Conservation (phyloP, 2,888 invertebrate species). For the Agrochola litura region DNA sequence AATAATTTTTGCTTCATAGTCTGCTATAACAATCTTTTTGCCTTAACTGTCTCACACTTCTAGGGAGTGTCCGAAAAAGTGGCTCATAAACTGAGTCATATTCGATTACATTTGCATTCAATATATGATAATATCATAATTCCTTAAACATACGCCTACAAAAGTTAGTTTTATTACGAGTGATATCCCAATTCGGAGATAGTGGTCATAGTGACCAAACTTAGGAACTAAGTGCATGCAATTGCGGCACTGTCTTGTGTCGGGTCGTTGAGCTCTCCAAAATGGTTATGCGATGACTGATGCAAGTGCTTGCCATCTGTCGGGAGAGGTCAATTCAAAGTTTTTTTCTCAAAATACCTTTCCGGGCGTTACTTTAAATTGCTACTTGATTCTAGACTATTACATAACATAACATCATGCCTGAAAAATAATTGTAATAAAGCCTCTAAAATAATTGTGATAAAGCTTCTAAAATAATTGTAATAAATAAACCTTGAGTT, state of each 20-base stretch:
- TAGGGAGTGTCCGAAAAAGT: neutral
- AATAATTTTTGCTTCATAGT: neutral
- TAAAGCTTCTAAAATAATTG: too few species aligned
- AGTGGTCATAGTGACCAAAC: neutral
- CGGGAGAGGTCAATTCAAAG: neutral
- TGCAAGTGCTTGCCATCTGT: constrained; percentile 7
- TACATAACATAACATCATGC: too few species aligned
- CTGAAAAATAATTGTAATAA: too few species aligned
- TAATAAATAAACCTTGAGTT: too few species aligned
- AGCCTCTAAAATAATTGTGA: too few species aligned
- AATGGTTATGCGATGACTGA: constrained; percentile 15
- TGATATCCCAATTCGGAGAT: neutral
- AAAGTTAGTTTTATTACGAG: neutral
- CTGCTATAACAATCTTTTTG: neutral
- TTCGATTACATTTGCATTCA: neutral
- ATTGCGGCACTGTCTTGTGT: neutral
- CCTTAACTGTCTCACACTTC: neutral
- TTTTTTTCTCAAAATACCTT: constrained; percentile 10
- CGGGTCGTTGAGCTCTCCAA: constrained; percentile 15
- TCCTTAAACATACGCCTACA: neutral
- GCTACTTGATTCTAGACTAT: constrained; percentile 1
- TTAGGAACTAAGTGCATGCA: neutral
- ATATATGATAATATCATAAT: constrained; percentile 15
- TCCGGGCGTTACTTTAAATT: neutral
- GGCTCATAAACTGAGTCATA: neutral